Evolutionary conservation across 1,140 invertebrate species (phyloP), one percentile per base, ranked within the genome.

Genomic region (Drosophila auraria): DNA sequence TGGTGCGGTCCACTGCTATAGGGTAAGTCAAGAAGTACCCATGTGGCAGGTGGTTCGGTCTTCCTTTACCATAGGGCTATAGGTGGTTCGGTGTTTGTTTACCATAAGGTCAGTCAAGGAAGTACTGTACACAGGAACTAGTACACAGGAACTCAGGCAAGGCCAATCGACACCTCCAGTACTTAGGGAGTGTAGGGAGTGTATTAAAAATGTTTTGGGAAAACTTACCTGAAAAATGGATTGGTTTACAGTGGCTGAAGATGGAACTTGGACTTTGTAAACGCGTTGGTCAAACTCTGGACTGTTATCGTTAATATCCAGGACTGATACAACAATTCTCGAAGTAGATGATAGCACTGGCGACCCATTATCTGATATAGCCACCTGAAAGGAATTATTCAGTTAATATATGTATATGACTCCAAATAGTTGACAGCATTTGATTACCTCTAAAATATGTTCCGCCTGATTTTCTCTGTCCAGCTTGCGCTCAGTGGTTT

Each of bases 381-480:
- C 95, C 36, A 97, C 94, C 96, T 96, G 82, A 40, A 93, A 66
- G 17, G 2, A 47, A 65, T 15, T 8, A 27, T 5, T n/a, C 4
- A n/a, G 38, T 38, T 38, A 56, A 14, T 14, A 38, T 38, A 57
- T 14, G 12, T 38, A 57, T 57, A 38, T 5, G 2, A 23, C n/a
- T 27, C 38, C 9, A 50, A 27, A 23, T 11, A 50, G 56, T 25
- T 1, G 0, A 15, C 14, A 1, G 3, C 4, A 23, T 15, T 36
- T 15, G 5, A 49, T 94, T 93, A 98, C 97, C 95, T 98, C 97
- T 6, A 98, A 94, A 84, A 97, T 96, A 93, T 98, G 97, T 83
- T 97, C 95, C 1, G 96, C 94, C 91, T 97, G 96, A 83, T 95
- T 96, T 93, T 98, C 97, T 77, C 97, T 95, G 93, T 99, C 98